Percentiles rank a stretch among this genome's conserved stretches.
Evolutionary conservation across 2,113 vertebrate species (phyloP).

Genomic region (Pluvianellus socialis): DNA sequence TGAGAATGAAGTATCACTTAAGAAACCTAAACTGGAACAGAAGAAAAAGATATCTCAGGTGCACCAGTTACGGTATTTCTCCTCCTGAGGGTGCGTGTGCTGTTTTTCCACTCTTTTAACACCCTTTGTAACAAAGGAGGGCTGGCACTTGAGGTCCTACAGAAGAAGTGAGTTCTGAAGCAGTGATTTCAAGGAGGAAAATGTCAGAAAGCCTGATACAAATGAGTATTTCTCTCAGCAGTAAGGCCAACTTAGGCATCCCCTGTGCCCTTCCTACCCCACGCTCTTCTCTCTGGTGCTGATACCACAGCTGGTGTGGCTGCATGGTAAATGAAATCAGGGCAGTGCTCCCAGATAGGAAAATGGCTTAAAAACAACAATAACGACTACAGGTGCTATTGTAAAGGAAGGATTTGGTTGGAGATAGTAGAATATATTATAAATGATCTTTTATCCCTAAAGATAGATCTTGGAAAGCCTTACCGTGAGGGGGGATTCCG

Average conservation of each 20-base stretch:
- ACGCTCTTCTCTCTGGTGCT: neutral
- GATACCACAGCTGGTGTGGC: neutral
- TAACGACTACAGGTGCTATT: neutral
- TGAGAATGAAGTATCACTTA: neutral
- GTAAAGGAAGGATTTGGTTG: neutral
- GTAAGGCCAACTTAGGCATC: neutral
- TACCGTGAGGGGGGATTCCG: neutral
- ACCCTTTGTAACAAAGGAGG: neutral
- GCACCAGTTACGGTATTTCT: neutral
- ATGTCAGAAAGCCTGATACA: neutral
- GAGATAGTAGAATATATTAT: neutral
- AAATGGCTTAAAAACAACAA: neutral
- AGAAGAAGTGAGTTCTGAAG: neutral
- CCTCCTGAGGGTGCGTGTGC: fast-evolving
- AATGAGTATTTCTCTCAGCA: neutral
- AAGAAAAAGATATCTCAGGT: neutral
- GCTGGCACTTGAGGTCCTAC: neutral
- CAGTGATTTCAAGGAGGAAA: neutral
- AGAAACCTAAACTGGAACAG: neutral
- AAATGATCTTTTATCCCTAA: neutral
- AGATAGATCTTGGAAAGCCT: neutral
- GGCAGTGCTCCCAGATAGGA: neutral
- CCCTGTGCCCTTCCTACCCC: neutral
- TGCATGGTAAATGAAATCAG: neutral
- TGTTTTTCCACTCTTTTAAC: neutral